phyloP scores from a whole-genome alignment of 2,113 vertebrate species.

The Stigmatopora argus region DNA sequence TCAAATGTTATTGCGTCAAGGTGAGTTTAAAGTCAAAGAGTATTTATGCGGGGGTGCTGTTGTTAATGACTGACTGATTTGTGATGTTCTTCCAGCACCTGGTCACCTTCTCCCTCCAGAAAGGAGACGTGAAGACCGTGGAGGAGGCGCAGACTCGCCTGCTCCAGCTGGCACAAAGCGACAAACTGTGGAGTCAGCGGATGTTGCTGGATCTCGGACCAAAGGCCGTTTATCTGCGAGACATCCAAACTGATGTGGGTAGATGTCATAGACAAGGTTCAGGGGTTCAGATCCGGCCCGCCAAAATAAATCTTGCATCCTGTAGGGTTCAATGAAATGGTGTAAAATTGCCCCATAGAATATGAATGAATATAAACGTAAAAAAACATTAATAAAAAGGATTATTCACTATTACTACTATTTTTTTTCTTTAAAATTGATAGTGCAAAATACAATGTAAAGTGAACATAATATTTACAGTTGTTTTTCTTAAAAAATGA shows the following conservation, averaged over 20 bases:
- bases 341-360: too few species aligned
- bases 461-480: too few species aligned
- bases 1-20: conserved; percentile 53
- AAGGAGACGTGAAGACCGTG: conserved; percentile 57
- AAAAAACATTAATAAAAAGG: too few species aligned
- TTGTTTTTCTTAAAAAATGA: too few species aligned
- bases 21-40: conserved; percentile 41
- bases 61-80: neutral
- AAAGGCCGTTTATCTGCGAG: conserved; percentile 48
- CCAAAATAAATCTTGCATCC: too few species aligned
- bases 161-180: conserved; percentile 45
- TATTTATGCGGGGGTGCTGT: neutral
- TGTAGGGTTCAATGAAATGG: too few species aligned
- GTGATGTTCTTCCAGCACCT: conserved; percentile 52
- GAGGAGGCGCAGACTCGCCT: conserved; percentile 62
- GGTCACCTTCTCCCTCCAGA: conserved; percentile 66
- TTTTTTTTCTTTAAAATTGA: too few species aligned
- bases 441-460: too few species aligned
- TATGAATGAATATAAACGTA: too few species aligned
- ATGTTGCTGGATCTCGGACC: conserved; percentile 58
- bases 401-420: too few species aligned
- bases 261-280: neutral
- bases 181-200: conserved; percentile 65
- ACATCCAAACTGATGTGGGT: conserved; percentile 55
- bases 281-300: too few species aligned